Base-by-base conservation (phyloP, 2,797 vertebrate genomes). In the Echeneis naucrates region DNA sequence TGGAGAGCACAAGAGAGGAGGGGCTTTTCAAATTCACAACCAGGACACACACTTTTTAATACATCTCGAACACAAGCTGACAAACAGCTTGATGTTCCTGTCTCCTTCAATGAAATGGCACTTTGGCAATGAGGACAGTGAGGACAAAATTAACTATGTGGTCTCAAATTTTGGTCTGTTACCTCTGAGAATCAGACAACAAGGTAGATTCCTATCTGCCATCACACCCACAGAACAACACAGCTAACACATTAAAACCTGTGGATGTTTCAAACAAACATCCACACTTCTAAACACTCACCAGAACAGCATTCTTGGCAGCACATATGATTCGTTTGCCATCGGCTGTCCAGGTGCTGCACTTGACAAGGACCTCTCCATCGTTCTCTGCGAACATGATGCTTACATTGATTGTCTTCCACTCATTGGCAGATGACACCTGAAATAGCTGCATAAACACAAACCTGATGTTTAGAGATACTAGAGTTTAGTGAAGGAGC, bases 261-360 rank as follows among this genome's bases (percentile, higher is more conserved):
- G 47, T 10, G 50, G 11, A 45, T 4, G 13, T 33, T 54, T 42
- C 42, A 66, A n/a, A 24, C 38, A 51, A 45, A 73, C 21, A n/a
- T 35, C 47, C 35, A 32, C 13, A 5, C 12, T 23, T 16, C 1
- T 42, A 55, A 17, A 54, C 68, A 89, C 97, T 97, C 92, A 99
- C 98, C 92, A 97, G 94, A 67, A 95, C 94, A 1, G 91, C 93
- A 32, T 96, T 97, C 82, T 92, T 96, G 51, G 95, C 96, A 3
- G 94, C 96, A 68, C 94, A 96, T 68, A 97, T 91, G 81, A 99
- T 77, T n/a, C 60, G 82, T 32, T 89, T 80, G 66, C 96, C 90
- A 24, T 97, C 95, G 4, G 93, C 85, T 1, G 95, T 96, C 98
- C 98, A 99, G 4, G 95, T 96, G 85, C 96, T 98, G 85, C 97